These are phyloP conservation scores for Mya arenaria DNA, from an alignment of 1,140 invertebrate genomes.

Conservation along the genomic window DNA sequence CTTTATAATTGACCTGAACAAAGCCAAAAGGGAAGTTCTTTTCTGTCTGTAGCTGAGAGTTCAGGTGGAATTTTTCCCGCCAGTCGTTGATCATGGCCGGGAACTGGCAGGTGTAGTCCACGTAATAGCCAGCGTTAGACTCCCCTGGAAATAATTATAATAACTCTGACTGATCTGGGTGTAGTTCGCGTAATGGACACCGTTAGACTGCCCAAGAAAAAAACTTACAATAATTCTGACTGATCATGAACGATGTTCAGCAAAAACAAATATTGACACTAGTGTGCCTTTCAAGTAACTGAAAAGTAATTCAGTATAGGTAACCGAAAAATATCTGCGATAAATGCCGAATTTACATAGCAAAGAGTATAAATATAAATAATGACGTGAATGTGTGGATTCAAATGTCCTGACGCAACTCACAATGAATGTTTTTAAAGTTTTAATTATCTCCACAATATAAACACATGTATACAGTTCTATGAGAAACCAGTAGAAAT, in stretches of 20 bases:
- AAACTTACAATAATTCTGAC: background rate
- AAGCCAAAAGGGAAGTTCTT: constrained; percentile 70
- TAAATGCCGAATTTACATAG: too few relatives aligned
- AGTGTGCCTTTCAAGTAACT: too few relatives aligned
- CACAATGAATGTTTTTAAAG: too few relatives aligned
- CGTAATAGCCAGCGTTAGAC: constrained; percentile 49
- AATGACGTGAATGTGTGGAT: too few relatives aligned
- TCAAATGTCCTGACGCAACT: too few relatives aligned
- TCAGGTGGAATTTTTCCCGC: constrained; percentile 61
- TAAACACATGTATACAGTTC: too few relatives aligned
- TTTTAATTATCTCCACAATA: too few relatives aligned
- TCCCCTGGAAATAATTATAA: constrained; percentile 67
- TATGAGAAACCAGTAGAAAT: too few relatives aligned
- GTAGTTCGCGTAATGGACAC: background rate
- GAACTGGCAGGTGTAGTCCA: constrained; percentile 70
- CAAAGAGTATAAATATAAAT: too few relatives aligned
- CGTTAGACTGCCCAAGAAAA: background rate
- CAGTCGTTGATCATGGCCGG: constrained; percentile 68
- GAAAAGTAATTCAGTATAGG: too few relatives aligned
- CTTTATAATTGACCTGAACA: constrained; percentile 61
- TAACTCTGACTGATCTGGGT: background rate
- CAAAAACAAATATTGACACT: too few relatives aligned
- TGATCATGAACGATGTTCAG: background rate
- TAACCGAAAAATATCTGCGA: too few relatives aligned
- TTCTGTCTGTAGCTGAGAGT: constrained; percentile 59